These are phyloP conservation scores for Pristionchus entomophagus DNA, from an alignment of 2,888 invertebrate species.

Conservation along the genomic window DNA sequence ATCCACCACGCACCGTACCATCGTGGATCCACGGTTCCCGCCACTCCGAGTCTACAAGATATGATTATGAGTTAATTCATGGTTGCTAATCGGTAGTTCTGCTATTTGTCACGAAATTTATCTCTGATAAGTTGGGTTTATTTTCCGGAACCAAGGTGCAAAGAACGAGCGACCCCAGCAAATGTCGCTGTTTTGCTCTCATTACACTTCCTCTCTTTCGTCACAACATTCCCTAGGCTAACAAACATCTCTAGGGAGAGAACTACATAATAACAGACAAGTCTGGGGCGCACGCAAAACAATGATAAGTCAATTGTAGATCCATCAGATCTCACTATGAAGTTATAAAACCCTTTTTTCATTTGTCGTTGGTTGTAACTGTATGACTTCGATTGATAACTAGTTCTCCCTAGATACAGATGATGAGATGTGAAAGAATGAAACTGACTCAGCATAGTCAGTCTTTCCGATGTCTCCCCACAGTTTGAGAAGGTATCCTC, in stretches of 20 bases:
- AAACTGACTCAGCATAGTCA: slow-evolving; percentile 52
- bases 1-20: slow-evolving; percentile 79
- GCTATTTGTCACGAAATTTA: no score
- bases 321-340: no score
- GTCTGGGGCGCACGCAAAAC: no score
- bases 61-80: background rate
- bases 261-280: no score
- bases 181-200: background rate
- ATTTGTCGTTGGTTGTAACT: no score
- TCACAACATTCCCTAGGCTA: background rate
- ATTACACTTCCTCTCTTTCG: background rate
- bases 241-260: background rate
- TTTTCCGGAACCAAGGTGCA: no score
- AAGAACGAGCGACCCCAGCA: background rate
- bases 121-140: no score
- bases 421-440: no score
- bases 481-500: slow-evolving; percentile 86
- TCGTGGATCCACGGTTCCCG: slow-evolving; percentile 61
- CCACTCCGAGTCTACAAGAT: slow-evolving; percentile 58
- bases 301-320: background rate
- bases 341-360: no score
- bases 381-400: no score
- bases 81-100: background rate
- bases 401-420: no score
- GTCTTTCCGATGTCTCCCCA: slow-evolving; percentile 78